Evolutionary conservation across 53 echinoderm and acorn worm species (phyloP).

Genomic region (Holothuria scabra): DNA sequence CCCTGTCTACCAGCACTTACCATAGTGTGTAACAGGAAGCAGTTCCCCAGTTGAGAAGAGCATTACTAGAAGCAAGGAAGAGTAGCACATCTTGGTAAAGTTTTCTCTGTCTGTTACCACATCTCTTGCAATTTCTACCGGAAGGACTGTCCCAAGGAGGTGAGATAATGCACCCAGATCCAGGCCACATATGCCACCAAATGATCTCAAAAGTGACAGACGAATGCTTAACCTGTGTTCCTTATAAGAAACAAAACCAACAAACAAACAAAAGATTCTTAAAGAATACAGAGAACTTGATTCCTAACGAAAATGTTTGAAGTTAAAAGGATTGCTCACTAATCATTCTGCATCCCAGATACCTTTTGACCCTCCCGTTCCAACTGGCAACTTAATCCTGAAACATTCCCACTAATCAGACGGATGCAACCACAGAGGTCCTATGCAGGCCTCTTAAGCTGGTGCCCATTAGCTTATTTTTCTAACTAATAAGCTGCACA

Average conservation of each 20-base stretch:
- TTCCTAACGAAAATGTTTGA: not conserved
- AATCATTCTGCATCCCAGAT: no score
- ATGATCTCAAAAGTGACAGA: slow-evolving; percentile 81
- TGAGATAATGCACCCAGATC: slow-evolving; percentile 72
- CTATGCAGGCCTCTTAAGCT: no score
- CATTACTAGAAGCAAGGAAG: slow-evolving; percentile 82
- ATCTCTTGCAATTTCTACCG: slow-evolving; percentile 87
- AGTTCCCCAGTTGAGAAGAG: slow-evolving; percentile 85
- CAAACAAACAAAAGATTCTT: no score
- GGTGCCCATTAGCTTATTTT: no score
- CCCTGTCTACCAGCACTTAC: slow-evolving; percentile 65
- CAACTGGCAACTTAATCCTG: no score
- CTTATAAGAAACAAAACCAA: slow-evolving; percentile 31
- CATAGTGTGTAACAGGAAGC: slow-evolving; percentile 85
- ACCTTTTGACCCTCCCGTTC: no score
- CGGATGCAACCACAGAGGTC: no score
- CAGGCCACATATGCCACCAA: slow-evolving; percentile 90
- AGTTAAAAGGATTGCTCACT: not conserved
- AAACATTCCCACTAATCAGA: no score
- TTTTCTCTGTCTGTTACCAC: slow-evolving; percentile 78
- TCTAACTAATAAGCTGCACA: no score
- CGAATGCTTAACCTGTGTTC: slow-evolving; percentile 81
- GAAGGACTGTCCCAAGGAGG: slow-evolving; percentile 86
- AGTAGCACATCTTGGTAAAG: slow-evolving; percentile 80
- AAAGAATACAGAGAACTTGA: no score